Evolutionary conservation across 2,797 vertebrate genomes (phyloP).

Genomic region (Sphaeramia orbicularis): DNA sequence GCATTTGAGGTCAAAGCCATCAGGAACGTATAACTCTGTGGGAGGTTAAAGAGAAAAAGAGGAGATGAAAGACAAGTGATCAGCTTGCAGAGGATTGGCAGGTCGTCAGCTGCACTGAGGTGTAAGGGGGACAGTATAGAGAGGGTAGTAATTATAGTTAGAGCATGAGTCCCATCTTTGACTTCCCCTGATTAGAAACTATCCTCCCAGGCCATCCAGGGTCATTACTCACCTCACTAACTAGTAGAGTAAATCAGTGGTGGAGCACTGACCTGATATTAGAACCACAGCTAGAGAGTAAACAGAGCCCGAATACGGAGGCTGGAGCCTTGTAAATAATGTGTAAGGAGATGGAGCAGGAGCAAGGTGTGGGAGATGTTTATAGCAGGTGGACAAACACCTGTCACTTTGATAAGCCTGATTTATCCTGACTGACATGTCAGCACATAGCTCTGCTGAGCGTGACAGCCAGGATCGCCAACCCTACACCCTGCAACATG

Average conservation of each 20-base stretch:
- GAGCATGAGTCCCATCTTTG: constrained; percentile 60
- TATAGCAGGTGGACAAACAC: constrained; percentile 92
- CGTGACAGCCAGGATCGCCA: constrained; percentile 65
- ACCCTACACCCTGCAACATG: constrained; percentile 28
- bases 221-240: constrained; percentile 81
- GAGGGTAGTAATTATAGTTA: constrained; percentile 69
- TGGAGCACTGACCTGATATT: constrained; percentile 71
- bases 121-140: constrained; percentile 24
- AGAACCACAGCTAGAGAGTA: constrained; percentile 72
- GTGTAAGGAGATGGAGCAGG: constrained; percentile 67
- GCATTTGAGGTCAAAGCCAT: constrained; percentile 41
- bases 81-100: constrained; percentile 37
- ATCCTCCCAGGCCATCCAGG: constrained; percentile 60
- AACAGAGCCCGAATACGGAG: constrained; percentile 65
- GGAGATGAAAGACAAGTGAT: constrained; percentile 19
- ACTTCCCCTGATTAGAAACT: constrained; percentile 66
- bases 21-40: constrained; percentile 15
- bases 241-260: constrained; percentile 70
- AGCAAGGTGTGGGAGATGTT: constrained; percentile 86
- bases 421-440: constrained; percentile 89
- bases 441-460: constrained; percentile 86
- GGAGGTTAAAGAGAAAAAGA: constrained; percentile 19
- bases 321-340: constrained; percentile 86
- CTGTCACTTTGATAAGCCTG: constrained; percentile 89
- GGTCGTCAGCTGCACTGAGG: constrained; percentile 40